Conservation (phyloP, 2,797 vertebrate species). For the Anguilla megastoma region DNA sequence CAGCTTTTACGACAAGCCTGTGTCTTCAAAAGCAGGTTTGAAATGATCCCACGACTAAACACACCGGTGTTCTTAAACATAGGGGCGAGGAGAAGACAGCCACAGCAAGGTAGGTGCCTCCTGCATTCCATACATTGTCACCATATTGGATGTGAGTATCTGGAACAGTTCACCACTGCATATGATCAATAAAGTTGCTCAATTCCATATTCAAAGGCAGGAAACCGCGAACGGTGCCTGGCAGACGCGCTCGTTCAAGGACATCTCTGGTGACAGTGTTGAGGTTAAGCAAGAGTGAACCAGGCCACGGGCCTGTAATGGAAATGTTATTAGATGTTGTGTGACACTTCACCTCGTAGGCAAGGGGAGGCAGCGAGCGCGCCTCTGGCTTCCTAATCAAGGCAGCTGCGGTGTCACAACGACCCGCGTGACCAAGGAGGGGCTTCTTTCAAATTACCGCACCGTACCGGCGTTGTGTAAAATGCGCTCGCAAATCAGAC, state of each 20-base stretch:
- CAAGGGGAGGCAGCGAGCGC: slow-evolving; percentile 39
- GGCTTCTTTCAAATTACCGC: neutral
- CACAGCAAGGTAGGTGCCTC: neutral
- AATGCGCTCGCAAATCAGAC: neutral
- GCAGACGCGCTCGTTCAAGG: neutral
- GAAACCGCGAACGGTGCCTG: neutral
- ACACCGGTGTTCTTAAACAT: no score
- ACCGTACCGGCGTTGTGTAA: neutral
- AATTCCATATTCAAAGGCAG: neutral
- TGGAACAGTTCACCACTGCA: neutral
- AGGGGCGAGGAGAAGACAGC: no score
- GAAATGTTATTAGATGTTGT: slow-evolving; percentile 57
- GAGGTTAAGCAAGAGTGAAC: neutral
- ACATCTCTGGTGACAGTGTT: neutral
- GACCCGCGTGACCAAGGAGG: slow-evolving; percentile 38
- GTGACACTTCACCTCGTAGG: slow-evolving; percentile 49
- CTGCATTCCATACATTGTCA: neutral
- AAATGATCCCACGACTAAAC: no score
- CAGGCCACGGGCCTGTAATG: slow-evolving; percentile 46
- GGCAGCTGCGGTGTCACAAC: slow-evolving; percentile 32
- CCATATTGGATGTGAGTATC: neutral
- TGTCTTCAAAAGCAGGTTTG: no score
- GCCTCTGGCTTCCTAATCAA: slow-evolving; percentile 39
- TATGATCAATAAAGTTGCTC: neutral
- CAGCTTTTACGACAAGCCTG: neutral